Conservation (phyloP, 2,113 vertebrate genomes). For the Bufo gargarizans region DNA sequence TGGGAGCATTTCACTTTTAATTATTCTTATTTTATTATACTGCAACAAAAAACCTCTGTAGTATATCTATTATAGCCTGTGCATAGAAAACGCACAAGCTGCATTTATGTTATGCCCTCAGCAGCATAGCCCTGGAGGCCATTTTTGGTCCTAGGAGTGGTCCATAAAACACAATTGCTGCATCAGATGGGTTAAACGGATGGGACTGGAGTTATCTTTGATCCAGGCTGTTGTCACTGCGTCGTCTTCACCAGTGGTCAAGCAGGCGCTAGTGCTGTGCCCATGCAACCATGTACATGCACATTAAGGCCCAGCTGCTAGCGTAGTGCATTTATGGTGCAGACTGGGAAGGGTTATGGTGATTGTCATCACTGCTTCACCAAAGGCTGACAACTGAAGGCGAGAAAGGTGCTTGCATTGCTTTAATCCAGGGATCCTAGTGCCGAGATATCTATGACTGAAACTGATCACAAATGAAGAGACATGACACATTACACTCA, state of each 20-base stretch:
- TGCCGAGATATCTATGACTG: constrained; percentile 19
- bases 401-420: background rate
- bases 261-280: background rate
- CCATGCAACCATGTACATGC: background rate
- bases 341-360: background rate
- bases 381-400: background rate
- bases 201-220: background rate
- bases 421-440: background rate
- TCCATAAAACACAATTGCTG: background rate
- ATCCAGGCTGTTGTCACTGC: background rate
- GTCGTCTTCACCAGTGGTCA: background rate
- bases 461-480: constrained; percentile 3
- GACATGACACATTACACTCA: background rate
- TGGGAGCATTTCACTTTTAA: background rate
- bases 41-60: background rate
- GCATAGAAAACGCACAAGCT: background rate
- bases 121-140: no score
- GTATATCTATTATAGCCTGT: background rate
- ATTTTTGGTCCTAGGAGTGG: no score
- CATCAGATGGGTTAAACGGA: background rate
- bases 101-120: no score
- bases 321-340: background rate
- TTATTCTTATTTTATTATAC: background rate
- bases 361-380: background rate
- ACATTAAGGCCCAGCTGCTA: background rate